These are phyloP conservation scores for Pinctada fucata DNA, from an alignment of 2,888 invertebrate species.

Conservation along the genomic window DNA sequence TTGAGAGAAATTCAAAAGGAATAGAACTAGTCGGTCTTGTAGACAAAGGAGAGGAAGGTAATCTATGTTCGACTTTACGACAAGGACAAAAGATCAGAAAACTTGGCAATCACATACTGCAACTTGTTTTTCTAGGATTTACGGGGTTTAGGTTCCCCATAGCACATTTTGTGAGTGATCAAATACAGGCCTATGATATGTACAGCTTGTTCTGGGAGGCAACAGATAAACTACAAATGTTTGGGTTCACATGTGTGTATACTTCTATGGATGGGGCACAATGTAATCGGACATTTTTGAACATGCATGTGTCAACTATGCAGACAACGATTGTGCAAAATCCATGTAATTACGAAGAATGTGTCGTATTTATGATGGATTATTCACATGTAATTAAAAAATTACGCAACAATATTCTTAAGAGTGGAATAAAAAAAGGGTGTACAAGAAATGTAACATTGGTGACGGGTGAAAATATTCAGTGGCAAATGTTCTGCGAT, in stretches of 20 bases:
- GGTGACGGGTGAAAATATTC: neutral
- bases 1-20: neutral
- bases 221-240: constrained; percentile 23
- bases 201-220: constrained; percentile 39
- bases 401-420: constrained; percentile 19
- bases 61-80: no score
- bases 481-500: constrained; percentile 17
- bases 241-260: constrained; percentile 8
- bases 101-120: no score
- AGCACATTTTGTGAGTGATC: constrained; percentile 39
- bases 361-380: constrained; percentile 20
- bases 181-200: constrained; percentile 36
- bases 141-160: no score
- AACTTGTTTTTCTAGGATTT: no score
- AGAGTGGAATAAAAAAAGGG: constrained; percentile 21
- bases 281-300: constrained; percentile 2
- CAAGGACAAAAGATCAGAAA: no score
- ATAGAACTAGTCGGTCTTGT: neutral
- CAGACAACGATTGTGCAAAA: neutral
- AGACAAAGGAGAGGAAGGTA: constrained; percentile 1
- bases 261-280: constrained; percentile 4
- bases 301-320: neutral
- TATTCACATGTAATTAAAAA: constrained; percentile 33
- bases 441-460: constrained; percentile 8
- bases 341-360: constrained; percentile 16